Conservation (phyloP, 2,797 vertebrate species). For the Sarcophilus harrisii region DNA sequence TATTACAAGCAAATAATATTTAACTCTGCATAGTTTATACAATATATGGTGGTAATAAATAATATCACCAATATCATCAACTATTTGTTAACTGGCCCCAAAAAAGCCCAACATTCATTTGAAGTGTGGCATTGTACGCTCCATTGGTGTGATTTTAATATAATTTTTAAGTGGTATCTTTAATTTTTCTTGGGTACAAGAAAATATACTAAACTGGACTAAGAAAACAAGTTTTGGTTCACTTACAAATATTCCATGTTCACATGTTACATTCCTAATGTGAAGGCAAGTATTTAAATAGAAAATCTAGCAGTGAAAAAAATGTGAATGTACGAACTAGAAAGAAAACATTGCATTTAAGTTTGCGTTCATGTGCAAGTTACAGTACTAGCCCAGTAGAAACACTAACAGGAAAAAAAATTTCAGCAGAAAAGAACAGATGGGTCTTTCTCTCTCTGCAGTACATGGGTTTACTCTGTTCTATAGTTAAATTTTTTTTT, state of each 20-base stretch:
- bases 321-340: constrained; percentile 86
- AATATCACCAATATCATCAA: constrained; percentile 92
- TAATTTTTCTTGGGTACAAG: constrained; percentile 83
- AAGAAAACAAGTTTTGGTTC: constrained; percentile 87
- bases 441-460: constrained; percentile 41
- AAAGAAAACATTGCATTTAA: constrained; percentile 78
- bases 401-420: constrained; percentile 79
- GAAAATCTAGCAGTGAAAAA: constrained; percentile 87
- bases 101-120: constrained; percentile 97
- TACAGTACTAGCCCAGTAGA: constrained; percentile 83
- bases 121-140: constrained; percentile 90
- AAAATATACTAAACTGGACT: constrained; percentile 86
- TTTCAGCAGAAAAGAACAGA: constrained; percentile 79
- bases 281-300: constrained; percentile 91
- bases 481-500: constrained; percentile 67
- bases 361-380: constrained; percentile 83
- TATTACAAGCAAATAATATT: constrained; percentile 95
- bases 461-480: constrained; percentile 67
- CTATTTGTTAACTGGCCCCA: constrained; percentile 93
- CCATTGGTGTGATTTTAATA: constrained; percentile 86
- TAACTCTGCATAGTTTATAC: constrained; percentile 98
- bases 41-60: constrained; percentile 92
- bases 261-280: constrained; percentile 91
- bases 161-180: constrained; percentile 82
- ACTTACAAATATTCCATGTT: constrained; percentile 86